A percentile compares a stretch with the other conserved stretches of the same genome.
Evolutionary conservation across 1,140 invertebrate genomes (phyloP).

Genomic region (Linepithema humile): DNA sequence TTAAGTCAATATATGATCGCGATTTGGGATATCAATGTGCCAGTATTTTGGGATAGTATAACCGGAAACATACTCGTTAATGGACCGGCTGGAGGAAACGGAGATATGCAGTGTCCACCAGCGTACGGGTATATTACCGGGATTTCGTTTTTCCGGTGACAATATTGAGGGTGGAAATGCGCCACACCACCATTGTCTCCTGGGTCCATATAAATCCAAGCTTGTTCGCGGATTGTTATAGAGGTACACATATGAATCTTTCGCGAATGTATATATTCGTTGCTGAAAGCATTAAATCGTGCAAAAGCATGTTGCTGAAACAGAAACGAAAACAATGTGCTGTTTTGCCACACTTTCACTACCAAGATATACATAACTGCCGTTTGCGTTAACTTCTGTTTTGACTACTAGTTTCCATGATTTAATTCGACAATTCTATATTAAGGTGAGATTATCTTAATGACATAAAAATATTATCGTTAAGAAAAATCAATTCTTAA

Average conservation of each 20-base stretch:
- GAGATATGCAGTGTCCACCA: constrained; percentile 30
- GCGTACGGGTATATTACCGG: constrained; percentile 35
- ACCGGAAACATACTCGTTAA: constrained; percentile 47
- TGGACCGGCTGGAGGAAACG: constrained; percentile 26
- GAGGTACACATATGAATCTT: constrained; percentile 9
- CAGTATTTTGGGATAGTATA: not conserved
- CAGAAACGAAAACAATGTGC: not conserved
- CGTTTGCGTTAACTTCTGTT: not conserved
- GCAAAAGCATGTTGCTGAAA: not conserved
- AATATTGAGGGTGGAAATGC: constrained; percentile 43
- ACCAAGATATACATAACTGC: not conserved
- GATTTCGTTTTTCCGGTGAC: constrained; percentile 50
- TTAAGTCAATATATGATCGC: too few species aligned
- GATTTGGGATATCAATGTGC: not conserved
- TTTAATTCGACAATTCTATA: not conserved
- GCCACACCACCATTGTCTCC: constrained; percentile 33
- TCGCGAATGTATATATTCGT: not conserved
- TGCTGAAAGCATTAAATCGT: not conserved
- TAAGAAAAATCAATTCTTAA: not conserved
- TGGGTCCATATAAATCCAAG: constrained; percentile 19
- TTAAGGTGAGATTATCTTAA: not conserved
- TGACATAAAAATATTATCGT: not conserved
- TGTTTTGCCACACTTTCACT: not conserved
- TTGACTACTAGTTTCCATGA: too few species aligned
- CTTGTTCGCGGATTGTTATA: constrained; percentile 23